phyloP scores from a whole-genome alignment of 2,797 vertebrate species.

The Hippocampus kuda region DNA sequence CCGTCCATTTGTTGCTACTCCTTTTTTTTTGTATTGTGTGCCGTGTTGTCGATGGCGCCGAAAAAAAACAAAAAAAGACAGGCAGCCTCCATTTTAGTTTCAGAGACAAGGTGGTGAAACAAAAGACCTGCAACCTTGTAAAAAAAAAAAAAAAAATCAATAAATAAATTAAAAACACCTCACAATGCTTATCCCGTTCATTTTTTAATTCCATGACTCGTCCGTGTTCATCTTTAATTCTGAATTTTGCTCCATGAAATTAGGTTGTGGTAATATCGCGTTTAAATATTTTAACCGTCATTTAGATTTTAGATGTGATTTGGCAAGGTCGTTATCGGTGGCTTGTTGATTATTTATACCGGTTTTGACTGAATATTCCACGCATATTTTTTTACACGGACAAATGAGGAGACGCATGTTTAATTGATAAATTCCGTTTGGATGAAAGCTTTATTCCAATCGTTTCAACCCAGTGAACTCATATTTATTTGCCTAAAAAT shows the following conservation, averaged over 20 bases:
- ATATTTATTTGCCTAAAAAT: not conserved
- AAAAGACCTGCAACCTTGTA: slow-evolving; percentile 27
- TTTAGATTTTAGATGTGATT: not conserved
- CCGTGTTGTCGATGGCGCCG: slow-evolving; percentile 48
- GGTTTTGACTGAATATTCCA: not conserved
- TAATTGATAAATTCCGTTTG: not conserved
- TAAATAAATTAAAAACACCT: not conserved
- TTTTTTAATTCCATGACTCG: not conserved
- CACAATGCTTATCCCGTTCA: not conserved
- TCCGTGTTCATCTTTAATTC: not conserved
- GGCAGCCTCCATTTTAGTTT: slow-evolving; percentile 70
- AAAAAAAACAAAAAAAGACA: slow-evolving; percentile 28
- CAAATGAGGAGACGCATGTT: not conserved
- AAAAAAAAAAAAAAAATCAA: slow-evolving; percentile 4
- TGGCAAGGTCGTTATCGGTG: not conserved
- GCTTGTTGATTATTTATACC: not conserved
- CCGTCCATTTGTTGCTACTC: slow-evolving; percentile 42
- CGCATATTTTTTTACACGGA: not conserved
- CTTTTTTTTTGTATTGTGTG: slow-evolving; percentile 55
- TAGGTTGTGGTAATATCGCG: not conserved
- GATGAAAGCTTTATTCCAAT: not conserved
- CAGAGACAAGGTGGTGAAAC: slow-evolving; percentile 25
- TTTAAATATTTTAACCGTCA: not conserved
- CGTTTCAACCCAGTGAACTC: not conserved
- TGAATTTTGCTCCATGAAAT: not conserved